phyloP scores from a whole-genome alignment of 2,113 vertebrate genomes.

The Anser cygnoides region DNA sequence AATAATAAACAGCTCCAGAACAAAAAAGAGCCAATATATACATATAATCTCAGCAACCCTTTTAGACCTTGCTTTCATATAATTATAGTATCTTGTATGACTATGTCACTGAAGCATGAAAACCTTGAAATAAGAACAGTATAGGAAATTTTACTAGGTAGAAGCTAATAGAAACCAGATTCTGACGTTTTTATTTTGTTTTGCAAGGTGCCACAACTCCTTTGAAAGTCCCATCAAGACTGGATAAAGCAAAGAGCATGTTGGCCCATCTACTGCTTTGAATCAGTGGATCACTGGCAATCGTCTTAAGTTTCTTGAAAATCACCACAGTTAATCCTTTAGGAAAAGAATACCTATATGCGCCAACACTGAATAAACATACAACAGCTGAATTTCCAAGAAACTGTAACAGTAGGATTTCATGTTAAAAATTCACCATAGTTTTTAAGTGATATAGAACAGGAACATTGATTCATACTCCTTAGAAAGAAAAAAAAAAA shows the following conservation, averaged over 20 bases:
- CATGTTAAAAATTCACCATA: neutral
- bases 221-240: neutral
- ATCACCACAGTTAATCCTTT: neutral
- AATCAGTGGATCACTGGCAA: neutral
- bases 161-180: neutral
- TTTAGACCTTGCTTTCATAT: neutral
- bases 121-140: neutral
- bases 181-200: neutral
- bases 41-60: neutral
- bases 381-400: neutral
- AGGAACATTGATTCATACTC: neutral
- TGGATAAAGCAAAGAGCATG: neutral
- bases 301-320: neutral
- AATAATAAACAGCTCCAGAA: neutral
- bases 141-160: neutral
- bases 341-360: neutral
- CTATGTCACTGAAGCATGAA: neutral
- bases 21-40: neutral
- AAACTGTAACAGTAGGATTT: neutral
- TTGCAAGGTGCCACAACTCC: neutral
- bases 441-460: neutral
- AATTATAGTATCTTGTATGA: neutral
- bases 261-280: neutral
- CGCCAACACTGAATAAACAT: neutral
- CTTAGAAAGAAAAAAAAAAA: neutral